A percentile compares a stretch with the other conserved stretches of the same genome.
These are phyloP conservation scores for Phymatocera aterrima DNA, from an alignment of 2,888 invertebrate species.

Conservation along the genomic window DNA sequence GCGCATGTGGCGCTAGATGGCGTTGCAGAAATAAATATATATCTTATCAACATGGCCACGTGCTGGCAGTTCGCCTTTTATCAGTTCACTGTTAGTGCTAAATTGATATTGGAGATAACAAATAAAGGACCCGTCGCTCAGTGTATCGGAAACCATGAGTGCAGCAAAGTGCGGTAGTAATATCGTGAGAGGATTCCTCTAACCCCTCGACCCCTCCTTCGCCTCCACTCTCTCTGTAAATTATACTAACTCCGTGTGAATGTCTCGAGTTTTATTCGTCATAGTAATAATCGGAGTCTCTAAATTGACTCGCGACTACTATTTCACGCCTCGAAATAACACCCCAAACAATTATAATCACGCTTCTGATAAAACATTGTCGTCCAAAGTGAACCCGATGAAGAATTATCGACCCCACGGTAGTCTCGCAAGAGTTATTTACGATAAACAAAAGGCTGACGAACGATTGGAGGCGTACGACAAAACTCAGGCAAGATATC, in stretches of 20 bases:
- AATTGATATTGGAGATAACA: neutral
- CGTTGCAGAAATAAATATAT: conserved; percentile 59
- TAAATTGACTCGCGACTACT: neutral
- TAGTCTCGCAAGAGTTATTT: conserved; percentile 83
- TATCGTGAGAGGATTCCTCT: no score
- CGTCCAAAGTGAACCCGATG: neutral
- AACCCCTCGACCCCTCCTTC: no score
- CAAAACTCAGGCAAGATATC: conserved; percentile 80
- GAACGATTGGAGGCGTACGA: conserved; percentile 82
- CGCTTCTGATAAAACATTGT: neutral
- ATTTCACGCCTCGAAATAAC: neutral
- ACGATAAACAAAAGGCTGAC: conserved; percentile 85
- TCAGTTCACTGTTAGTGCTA: neutral
- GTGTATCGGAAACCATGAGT: neutral
- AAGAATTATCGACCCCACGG: conserved; percentile 78
- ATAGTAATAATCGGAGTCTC: neutral
- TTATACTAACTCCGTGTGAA: neutral
- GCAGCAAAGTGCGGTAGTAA: no score
- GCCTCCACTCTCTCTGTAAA: no score
- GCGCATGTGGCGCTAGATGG: conserved; percentile 51
- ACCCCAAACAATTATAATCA: no score
- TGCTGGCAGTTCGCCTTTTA: conserved; percentile 52
- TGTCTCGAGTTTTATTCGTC: neutral
- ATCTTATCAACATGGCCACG: conserved; percentile 73
- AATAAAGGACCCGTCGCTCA: no score